Evolutionary conservation across 2,113 vertebrate species (phyloP), one percentile per base, ranked within the genome.

Genomic region (Genyomyrus donnyi): DNA sequence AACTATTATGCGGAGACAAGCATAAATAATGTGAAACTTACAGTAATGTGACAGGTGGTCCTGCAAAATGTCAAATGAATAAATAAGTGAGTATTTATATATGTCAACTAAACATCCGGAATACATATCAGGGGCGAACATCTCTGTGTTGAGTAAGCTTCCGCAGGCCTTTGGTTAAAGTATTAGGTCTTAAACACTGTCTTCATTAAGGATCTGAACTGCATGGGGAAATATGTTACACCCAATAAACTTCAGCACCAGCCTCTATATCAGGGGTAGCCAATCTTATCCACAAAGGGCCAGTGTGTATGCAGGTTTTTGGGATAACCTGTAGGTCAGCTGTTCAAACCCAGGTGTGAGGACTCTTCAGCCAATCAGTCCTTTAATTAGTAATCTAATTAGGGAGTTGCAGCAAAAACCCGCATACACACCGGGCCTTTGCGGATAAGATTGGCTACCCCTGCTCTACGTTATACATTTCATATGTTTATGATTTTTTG

Each of bases 401-500:
- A 39, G 39, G 39, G 39, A 42, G 39, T 42, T 42, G 39, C 39
- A 42, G 39, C 39, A 0, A 42, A 42, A 42, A 42, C 39, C 39
- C 39, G 39, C 39, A 42, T 42, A 42, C 39, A 42, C 39, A 42
- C 39, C 39, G 3, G 39, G 3, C 39, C 3, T 42, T 42, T 42
- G 39, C 3, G 39, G 39, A 42, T 42, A 42, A 42, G 39, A 42
- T 42, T 42, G 39, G 39, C 39, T 42, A 42, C 39, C 39, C 39
- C 39, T 42, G 39, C 13, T 77, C 35, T 80, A 80, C 35, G 19
- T 80, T 5, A 80, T 19, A 19, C 35, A 39, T 19, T 80, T 80
- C 15, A 17, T 80, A 39, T 80, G 62, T 77, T 46, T 31, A 88
- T 19, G 62, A 62, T 35, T 92, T 92, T 91, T 93, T 15, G 15